A percentile compares a stretch with the other conserved stretches of the same genome.
Evolutionary conservation across 2,797 vertebrate species (phyloP).

Genomic region (Microctenopoma lineatum): DNA sequence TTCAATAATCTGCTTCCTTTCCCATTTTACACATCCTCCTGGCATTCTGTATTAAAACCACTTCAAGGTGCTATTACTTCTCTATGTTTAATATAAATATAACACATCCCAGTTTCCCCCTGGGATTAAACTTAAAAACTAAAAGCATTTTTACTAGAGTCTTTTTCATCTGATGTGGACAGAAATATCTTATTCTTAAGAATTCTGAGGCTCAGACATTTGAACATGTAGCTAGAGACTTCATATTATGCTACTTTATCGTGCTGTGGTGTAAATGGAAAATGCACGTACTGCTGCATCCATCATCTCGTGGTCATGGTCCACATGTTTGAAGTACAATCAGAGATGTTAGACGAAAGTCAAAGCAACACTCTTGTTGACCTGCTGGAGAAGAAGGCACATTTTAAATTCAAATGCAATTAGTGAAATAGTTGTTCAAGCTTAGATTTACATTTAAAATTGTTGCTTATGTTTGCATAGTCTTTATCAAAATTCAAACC

Average conservation of each 20-base stretch:
- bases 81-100: too few relatives aligned
- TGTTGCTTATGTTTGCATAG: slow-evolving; percentile 1
- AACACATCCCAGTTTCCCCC: too few relatives aligned
- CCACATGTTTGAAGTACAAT: slow-evolving; percentile 15
- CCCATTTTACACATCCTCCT: too few relatives aligned
- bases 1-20: background rate
- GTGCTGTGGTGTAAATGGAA: too few relatives aligned
- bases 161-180: too few relatives aligned
- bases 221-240: background rate
- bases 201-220: background rate
- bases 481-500: background rate
- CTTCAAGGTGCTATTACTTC: too few relatives aligned
- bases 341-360: slow-evolving; percentile 12
- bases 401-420: slow-evolving; percentile 66
- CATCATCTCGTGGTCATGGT: too few relatives aligned
- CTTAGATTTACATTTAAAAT: slow-evolving; percentile 46
- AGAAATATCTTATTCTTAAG: too few relatives aligned
- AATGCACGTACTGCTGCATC: too few relatives aligned
- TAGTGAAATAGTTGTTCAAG: slow-evolving; percentile 29
- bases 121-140: too few relatives aligned
- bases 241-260: background rate
- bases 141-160: too few relatives aligned
- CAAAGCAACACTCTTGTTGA: slow-evolving; percentile 12
- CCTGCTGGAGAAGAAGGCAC: slow-evolving; percentile 1
- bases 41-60: too few relatives aligned